Evolutionary conservation across 2,888 invertebrate species (phyloP).

Genomic region (Liodrosophila aerea): DNA sequence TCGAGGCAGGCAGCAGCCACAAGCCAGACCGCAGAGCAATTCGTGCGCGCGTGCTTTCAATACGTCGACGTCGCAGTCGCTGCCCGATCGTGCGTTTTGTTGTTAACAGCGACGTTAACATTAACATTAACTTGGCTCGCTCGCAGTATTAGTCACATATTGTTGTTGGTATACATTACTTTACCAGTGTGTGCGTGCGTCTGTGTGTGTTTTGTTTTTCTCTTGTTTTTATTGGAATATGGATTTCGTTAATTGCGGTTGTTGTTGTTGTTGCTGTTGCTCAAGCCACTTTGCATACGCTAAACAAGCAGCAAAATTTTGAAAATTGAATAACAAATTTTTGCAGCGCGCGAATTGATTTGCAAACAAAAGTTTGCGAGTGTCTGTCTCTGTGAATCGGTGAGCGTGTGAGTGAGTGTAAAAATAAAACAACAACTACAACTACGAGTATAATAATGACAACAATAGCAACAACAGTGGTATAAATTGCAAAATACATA

Average conservation of each 20-base stretch:
- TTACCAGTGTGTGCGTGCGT: no score
- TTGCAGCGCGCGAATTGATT: conserved; percentile 58
- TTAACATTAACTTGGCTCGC: conserved; percentile 40
- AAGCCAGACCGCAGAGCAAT: conserved; percentile 29
- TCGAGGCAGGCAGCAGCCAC: conserved; percentile 54
- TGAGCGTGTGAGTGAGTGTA: conserved; percentile 29
- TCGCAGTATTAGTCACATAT: conserved; percentile 32
- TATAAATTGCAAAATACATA: conserved; percentile 44
- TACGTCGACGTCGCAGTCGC: conserved; percentile 39
- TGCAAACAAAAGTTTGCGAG: conserved; percentile 56
- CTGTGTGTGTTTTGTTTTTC: no score
- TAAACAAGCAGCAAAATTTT: conserved; percentile 42
- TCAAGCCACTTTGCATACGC: conserved; percentile 50
- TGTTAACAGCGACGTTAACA: conserved; percentile 34
- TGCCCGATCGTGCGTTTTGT: conserved; percentile 61
- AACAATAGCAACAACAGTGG: conserved; percentile 26
- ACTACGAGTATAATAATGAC: conserved; percentile 12
- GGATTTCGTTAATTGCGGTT: conserved; percentile 34
- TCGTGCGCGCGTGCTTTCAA: conserved; percentile 47
- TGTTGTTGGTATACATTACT: conserved; percentile 32
- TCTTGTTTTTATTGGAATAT: conserved; percentile 28
- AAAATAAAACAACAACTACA: conserved; percentile 33
- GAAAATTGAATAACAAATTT: conserved; percentile 51
- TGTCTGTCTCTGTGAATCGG: conserved; percentile 16
- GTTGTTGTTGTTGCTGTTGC: conserved; percentile 15